Base-by-base conservation (phyloP, 2,888 invertebrate genomes). In the Microctonus hyperodae region DNA sequence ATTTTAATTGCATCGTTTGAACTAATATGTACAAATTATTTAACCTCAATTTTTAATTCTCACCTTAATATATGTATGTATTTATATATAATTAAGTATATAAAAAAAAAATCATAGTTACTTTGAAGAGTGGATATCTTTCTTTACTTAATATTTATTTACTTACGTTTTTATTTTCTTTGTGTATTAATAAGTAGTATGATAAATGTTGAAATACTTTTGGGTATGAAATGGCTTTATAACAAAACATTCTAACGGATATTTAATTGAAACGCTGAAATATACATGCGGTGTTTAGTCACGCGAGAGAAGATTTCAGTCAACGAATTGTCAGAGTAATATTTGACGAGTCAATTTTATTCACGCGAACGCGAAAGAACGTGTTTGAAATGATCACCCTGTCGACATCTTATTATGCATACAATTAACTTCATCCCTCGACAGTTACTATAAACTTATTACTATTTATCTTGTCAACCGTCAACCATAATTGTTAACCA, bases 401-500 rank as follows among this genome's bases (percentile, higher is more conserved):
- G 56, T 56, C 56, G 56, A 16, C 56, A 56, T 56, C 31, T 33
- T 16, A 33, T 56, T 33, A n/a, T 37, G 40, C 7, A 4, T 11
- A 5, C 7, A 5, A 5, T 28, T 28, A 5, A 5, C 7, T 28
- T 28, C 7, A 28, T 28, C 28, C 28, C 7, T 7, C 3, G 7
- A 28, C 28, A 28, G 7, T 28, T 37, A 22, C 1, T 13, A 58
- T 23, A 37, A 37, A 22, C 37, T 10, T 13, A 35, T 37, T 9
- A 37, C 25, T 37, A 37, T 22, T 53, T 55, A 63, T 63, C 53
- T 55, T 23, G 53, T 53, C 62, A 63, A n/a, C 53, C 62, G 37
- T 25, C 16, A 56, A 10, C 58, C 22, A 37, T 37, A 58, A 58
- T 58, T 58, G 37, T 23, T 58, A 44, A 6, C 44, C 44, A 44